Base-by-base conservation (phyloP, 2,797 vertebrate species). In the Centroberyx gerrardi region DNA sequence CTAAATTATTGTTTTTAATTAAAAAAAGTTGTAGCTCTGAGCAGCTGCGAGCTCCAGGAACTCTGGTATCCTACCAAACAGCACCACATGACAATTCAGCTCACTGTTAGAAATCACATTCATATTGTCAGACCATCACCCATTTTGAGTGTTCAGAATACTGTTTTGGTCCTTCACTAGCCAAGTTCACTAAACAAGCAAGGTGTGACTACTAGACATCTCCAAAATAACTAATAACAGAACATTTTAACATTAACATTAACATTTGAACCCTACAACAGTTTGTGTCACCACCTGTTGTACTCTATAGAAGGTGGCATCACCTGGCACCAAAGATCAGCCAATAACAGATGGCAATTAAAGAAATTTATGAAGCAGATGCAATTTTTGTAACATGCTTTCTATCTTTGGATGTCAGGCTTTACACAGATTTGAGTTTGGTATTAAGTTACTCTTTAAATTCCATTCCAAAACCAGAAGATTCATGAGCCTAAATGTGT, bases 51-150 rank as follows among this genome's bases (percentile, higher is more conserved):
- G 36, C 44, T 64, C 13, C 28, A 52, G 10, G 53, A 18, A 27
- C 8, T 71, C 74, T 68, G 10, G 40, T 44, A 49, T 8, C 15
- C 8, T 53, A 56, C 18, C 56, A 83, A 54, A 67, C 27, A 66
- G 63, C 52, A 59, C 14, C 28, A 28, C 28, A 28, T 4, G n/a
- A 53, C 8, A 36, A 27, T 53, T 53, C 8, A 67, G 40, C 17
- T 27, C 1, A 40, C 60, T 78, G 31, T 63, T 58, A 42, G 15
- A 72, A 73, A 62, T 72, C 15, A 0, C 7, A 59, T 68, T 72
- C 56, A 56, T 63, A 38, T 40, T 62, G 66, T 63, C 53, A 67
- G 2, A 48, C 14, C 18, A n/a, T 54, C 44, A 15, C 7, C 15
- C 44, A 0, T 48, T 48, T 48, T 3, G 44, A 17, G 42, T 10